Base-by-base conservation (phyloP, 2,797 vertebrate species). In the Chiroxiphia lanceolata region DNA sequence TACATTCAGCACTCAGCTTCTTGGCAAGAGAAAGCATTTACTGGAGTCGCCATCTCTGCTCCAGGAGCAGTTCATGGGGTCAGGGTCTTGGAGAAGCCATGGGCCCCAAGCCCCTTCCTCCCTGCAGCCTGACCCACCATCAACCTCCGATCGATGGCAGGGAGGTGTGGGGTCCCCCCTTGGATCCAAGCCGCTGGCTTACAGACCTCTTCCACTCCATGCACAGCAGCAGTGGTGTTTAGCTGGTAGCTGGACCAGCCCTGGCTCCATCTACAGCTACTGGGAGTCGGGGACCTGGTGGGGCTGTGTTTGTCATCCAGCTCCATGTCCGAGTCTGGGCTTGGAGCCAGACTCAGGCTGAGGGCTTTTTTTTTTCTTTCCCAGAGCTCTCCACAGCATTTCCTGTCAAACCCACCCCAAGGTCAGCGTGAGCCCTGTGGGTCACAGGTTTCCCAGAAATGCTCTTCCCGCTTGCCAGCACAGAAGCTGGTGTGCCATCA, bases 361-460 rank as follows among this genome's bases (percentile, higher is more conserved):
- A 75, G 16, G 59, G n/a, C 1, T 42, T 42, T 60, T 61, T 67
- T 59, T 74, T 69, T 51, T 34, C n/a, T 33, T 85, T 77, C 72
- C 94, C 75, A 79, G 94, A 88, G 69, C 68, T 93, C 45, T 94
- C 77, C 48, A 50, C 45, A 54, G 23, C 2, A 1, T 71, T 87
- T 38, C 74, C 89, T 96, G 96, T 94, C 93, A 95, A 88, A 88
- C 45, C 54, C 40, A 74, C 82, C 60, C 79, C 92, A 95, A 95
- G 95, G 95, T 92, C 97, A 95, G 34, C 1, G 0, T 19, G 79
- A 93, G 94, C 67, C 40, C 53, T 27, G 33, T 3, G 9, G 83
- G 92, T 78, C 79, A 59, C 83, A 29, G 68, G 76, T 76, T 97
- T 96, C 96, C 96, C 95, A 96, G 96, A 96, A 96, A 85, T 3